Evolutionary conservation across 2,888 invertebrate genomes (phyloP), one percentile per base, ranked within the genome.

Genomic region (Drosophila demipolita): DNA sequence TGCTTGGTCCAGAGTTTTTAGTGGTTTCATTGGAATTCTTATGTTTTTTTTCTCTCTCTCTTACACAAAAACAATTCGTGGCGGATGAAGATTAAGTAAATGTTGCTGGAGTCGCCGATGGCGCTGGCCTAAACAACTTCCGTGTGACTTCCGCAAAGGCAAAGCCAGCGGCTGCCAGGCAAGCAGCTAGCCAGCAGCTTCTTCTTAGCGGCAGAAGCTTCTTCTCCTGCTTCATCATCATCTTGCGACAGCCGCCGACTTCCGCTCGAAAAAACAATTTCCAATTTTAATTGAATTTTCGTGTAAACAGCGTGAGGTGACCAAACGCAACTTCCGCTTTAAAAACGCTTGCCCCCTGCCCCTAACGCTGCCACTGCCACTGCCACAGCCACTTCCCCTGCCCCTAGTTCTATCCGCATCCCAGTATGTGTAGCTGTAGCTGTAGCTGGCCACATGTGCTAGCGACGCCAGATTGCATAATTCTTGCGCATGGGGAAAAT

Each of bases 271-370:
- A 66, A 55, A 78, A 78, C 72, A 74, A 80, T 80, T 77, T 85
- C 73, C 81, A 83, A 83, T 83, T 86, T 87, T 86, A 87, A 86
- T 86, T 86, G 85, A 86, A 86, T 87, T 85, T 87, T 85, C 68
- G 83, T 87, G 87, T 83, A 87, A 84, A 84, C 85, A 88, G 73
- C 69, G 66, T 74, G 70, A 75, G 78, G 71, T 72, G 77, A 77
- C 80, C 80, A 75, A 79, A 72, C 80, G 70, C 42, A 71, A 80
- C 80, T 77, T 80, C 80, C 79, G 79, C 76, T 35, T 60, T 33
- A 11, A 33, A 23, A 29, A 15, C 42, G 32, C 45, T 32, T 23
- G 32, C 42, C 45, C 52, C 38, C 48, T 48, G 50, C 33, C 49
- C 9, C 48, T 17, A 35, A 12, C 53, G 0, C 26, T 36, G 35